Evolutionary conservation across 2,797 vertebrate genomes (phyloP).

Genomic region (Picus viridis): DNA sequence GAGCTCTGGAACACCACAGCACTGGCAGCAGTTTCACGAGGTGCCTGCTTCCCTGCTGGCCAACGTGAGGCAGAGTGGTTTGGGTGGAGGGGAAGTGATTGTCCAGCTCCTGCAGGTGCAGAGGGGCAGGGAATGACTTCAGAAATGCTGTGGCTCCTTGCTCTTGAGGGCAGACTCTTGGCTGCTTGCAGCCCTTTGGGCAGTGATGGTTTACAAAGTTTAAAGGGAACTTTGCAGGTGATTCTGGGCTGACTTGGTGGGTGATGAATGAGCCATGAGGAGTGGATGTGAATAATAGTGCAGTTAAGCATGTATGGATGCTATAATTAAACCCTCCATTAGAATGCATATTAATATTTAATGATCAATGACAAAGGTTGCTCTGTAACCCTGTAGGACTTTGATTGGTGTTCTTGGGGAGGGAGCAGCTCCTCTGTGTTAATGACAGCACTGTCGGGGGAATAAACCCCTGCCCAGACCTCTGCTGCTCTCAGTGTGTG

Average conservation of each 20-base stretch:
- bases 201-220: not conserved
- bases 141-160: not conserved
- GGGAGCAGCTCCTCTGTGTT: not conserved
- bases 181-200: not conserved
- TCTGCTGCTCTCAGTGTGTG: not conserved
- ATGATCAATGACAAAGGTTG: not conserved
- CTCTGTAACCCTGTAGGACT: not conserved
- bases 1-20: not conserved
- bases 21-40: not conserved
- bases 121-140: not conserved
- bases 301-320: not conserved
- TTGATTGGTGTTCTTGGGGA: not conserved
- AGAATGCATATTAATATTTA: not conserved
- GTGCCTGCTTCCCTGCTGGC: not conserved
- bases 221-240: not conserved
- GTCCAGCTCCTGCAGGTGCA: not conserved
- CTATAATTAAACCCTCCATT: slow-evolving; percentile 9
- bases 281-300: not conserved
- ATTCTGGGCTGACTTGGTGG: not conserved
- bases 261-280: not conserved
- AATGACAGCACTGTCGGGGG: not conserved
- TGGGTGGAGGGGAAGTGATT: not conserved
- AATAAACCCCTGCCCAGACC: not conserved
- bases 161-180: not conserved
- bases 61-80: not conserved